Conservation (phyloP, 2,113 vertebrate genomes). For the Garra rufa region DNA sequence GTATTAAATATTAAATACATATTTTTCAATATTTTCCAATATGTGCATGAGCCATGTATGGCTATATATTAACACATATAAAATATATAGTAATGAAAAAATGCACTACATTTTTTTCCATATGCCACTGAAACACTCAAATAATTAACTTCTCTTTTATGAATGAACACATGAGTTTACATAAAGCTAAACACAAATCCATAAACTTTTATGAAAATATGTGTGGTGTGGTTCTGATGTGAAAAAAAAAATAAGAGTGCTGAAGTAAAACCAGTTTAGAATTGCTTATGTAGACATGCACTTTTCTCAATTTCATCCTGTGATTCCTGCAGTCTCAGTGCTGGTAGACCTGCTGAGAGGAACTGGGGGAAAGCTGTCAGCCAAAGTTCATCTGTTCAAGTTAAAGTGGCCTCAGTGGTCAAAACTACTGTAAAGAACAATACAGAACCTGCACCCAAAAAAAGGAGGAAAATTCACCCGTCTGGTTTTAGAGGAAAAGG, state of each 20-base stretch:
- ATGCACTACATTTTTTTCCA: neutral
- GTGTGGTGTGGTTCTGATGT: neutral
- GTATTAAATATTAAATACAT: too few species aligned
- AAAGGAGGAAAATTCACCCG: conserved; percentile 59
- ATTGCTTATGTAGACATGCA: neutral
- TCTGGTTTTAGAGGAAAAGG: conserved; percentile 60
- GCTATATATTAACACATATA: neutral
- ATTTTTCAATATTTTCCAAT: too few species aligned
- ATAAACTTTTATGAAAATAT: neutral
- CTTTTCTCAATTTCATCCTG: neutral
- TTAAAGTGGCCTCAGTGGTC: conserved; percentile 57
- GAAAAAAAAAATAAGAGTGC: neutral
- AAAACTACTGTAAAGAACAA: conserved; percentile 40
- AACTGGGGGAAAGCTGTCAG: conserved; percentile 20
- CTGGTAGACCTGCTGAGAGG: neutral
- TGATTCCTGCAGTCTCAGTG: conserved; percentile 23
- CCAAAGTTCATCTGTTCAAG: conserved; percentile 36
- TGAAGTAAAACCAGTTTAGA: neutral
- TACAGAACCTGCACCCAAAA: conserved; percentile 42
- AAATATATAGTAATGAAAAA: neutral
- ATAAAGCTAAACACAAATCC: neutral
- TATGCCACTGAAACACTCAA: neutral
- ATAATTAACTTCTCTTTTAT: neutral
- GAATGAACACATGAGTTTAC: neutral
- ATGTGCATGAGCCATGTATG: neutral